A percentile compares a stretch with the other conserved stretches of the same genome.
Evolutionary conservation across 2,888 invertebrate species (phyloP).

Genomic region (Drosophila parthenogenetica): DNA sequence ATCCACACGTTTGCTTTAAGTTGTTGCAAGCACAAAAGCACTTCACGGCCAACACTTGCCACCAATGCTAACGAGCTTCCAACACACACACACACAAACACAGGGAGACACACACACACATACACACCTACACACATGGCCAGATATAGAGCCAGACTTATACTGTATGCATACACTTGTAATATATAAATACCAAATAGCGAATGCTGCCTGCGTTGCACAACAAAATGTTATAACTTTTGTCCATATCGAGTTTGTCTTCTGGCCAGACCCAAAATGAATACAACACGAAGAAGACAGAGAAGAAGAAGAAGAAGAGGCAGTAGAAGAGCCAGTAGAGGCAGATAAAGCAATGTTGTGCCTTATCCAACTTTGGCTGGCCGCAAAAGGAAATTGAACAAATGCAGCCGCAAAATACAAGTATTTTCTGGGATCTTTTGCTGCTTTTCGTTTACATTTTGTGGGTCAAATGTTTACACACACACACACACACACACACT

Average conservation of each 20-base stretch:
- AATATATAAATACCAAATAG: constrained; percentile 59
- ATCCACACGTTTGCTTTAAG: constrained; percentile 34
- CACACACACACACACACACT: constrained; percentile 3
- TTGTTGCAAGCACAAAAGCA: constrained; percentile 57
- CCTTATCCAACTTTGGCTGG: constrained; percentile 22
- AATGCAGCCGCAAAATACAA: constrained; percentile 40
- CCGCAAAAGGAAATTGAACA: constrained; percentile 33
- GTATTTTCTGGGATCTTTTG: constrained; percentile 4
- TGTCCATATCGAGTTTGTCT: constrained; percentile 59
- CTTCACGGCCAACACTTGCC: constrained; percentile 57
- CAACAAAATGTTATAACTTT: constrained; percentile 48
- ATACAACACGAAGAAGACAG: neutral
- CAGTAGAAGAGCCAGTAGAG: too few species aligned
- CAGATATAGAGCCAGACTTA: neutral
- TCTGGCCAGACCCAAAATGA: constrained; percentile 27
- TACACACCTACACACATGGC: neutral
- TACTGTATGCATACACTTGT: constrained; percentile 12
- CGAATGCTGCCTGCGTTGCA: constrained; percentile 23
- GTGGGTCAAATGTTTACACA: constrained; percentile 39
- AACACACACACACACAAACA: constrained; percentile 21
- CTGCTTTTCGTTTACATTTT: constrained; percentile 14
- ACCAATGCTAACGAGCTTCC: constrained; percentile 70
- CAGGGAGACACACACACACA: neutral
- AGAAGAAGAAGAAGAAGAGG: neutral
- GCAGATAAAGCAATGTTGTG: constrained; percentile 1